Base-by-base conservation (phyloP, 1,140 invertebrate genomes). In the Hirudo medicinalis region DNA sequence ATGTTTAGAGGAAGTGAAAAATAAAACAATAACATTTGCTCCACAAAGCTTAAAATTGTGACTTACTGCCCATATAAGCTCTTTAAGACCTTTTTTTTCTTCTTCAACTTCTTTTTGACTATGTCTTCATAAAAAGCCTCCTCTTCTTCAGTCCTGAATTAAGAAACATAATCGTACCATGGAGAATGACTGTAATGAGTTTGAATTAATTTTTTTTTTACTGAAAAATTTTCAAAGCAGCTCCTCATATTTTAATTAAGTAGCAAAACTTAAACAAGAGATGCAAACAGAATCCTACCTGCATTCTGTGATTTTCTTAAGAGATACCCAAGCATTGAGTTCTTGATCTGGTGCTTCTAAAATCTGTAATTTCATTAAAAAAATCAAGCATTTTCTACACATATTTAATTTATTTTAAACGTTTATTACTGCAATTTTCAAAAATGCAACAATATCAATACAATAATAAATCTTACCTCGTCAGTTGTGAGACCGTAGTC, bases 311-410 rank as follows among this genome's bases (percentile, higher is more conserved):
- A 91, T 88, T 82, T 91, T 94, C 81, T 93, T 95, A 4, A 98
- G 80, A 0, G 93, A 91, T 77, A 88, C 91, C 95, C 95, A 98
- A 75, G 87, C 87, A 78, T 98, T 97, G 6, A 99, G 83, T 82
- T 97, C 94, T 77, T 87, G 89, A 78, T 97, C 93, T 78, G 92
- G 89, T 54, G 92, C 91, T 76, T 87, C 82, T 72, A 98, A 83
- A 79, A 99, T 92, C 90, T 93, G 57, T 63, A 20, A 57, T 22
- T 60, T 27, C 8, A 60, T 25, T 63, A 78, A 67, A 85, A 72
- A 76, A 71, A 11, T 72, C 25, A 72, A 71, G 19, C 17, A 4
- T 19, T 70, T 67, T 55, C 22, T 69, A 54, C 15, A 15, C 13
- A 5, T 11, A 49, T 15, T 17, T 13, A 49, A 13, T 49, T 17